These are phyloP conservation scores for Salticus scenicus DNA, from an alignment of 2,888 invertebrate species.

Conservation along the genomic window DNA sequence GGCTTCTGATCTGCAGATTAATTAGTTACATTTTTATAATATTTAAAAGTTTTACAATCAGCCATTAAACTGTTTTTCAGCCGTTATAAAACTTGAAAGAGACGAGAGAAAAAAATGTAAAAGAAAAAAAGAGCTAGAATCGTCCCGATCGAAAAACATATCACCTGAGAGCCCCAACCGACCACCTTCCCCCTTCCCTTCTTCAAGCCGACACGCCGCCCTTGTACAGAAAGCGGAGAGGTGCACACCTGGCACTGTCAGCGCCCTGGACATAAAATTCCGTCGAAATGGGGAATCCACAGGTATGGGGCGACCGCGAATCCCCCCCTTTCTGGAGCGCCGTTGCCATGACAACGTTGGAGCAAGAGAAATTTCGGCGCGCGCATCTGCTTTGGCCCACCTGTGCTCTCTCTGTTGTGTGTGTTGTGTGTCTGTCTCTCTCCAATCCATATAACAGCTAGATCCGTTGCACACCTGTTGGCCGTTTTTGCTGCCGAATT, in stretches of 20 bases:
- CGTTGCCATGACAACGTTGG: slow-evolving; percentile 49
- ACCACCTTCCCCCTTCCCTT: too few species aligned
- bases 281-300: slow-evolving; percentile 1
- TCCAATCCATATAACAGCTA: slow-evolving; percentile 35
- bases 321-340: background rate
- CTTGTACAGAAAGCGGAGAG: background rate
- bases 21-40: too few species aligned
- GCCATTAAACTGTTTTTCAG: too few species aligned
- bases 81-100: too few species aligned
- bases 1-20: too few species aligned
- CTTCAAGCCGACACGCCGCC: background rate
- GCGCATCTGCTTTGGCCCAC: slow-evolving; percentile 43
- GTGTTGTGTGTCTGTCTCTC: too few species aligned
- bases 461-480: slow-evolving; percentile 58
- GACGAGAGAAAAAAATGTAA: too few species aligned
- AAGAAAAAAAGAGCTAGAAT: too few species aligned
- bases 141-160: too few species aligned
- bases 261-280: background rate
- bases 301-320: background rate
- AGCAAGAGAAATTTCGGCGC: slow-evolving; percentile 58
- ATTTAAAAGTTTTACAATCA: too few species aligned
- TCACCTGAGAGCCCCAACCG: too few species aligned
- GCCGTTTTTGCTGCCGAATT: too few species aligned
- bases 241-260: background rate
- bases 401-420: slow-evolving; percentile 48